These are phyloP conservation scores for Nibea albiflora DNA, from an alignment of 2,113 vertebrate species.

Conservation along the genomic window DNA sequence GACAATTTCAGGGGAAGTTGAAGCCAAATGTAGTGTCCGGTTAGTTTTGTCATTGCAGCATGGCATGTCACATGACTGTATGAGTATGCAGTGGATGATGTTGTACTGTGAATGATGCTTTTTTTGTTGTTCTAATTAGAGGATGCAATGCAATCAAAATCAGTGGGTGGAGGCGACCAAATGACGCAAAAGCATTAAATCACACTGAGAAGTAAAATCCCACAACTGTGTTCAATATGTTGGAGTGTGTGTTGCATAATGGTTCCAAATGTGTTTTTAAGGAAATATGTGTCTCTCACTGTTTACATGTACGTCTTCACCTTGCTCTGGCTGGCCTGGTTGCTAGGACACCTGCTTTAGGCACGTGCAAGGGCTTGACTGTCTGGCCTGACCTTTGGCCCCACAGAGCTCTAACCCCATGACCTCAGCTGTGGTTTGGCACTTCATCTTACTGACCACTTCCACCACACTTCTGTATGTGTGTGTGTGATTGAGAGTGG, in stretches of 20 bases:
- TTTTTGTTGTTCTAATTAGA: constrained; percentile 52
- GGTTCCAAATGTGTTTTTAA: constrained; percentile 1
- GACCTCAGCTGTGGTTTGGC: constrained; percentile 61
- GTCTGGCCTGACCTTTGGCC: constrained; percentile 67
- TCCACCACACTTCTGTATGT: neutral
- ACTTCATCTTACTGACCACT: constrained; percentile 64
- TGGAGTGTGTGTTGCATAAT: constrained; percentile 16
- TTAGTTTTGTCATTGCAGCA: neutral
- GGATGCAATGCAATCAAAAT: constrained; percentile 27
- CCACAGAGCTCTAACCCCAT: constrained; percentile 39
- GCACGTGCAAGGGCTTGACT: constrained; percentile 62
- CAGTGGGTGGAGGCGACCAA: constrained; percentile 26
- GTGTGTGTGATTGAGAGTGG: neutral
- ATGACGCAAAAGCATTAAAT: constrained; percentile 49
- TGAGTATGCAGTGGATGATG: constrained; percentile 9
- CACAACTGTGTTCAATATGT: constrained; percentile 37
- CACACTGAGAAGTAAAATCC: constrained; percentile 30
- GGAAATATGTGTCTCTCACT: neutral
- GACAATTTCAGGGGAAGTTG: neutral
- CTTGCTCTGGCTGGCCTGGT: constrained; percentile 43
- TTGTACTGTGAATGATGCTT: constrained; percentile 34
- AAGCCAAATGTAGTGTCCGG: neutral
- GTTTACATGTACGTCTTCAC: neutral
- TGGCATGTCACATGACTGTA: neutral
- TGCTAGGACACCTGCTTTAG: constrained; percentile 76